Percentiles rank a stretch among this genome's conserved stretches.
phyloP scores from a whole-genome alignment of 2,888 invertebrate genomes.

The Aricia artaxerxes region DNA sequence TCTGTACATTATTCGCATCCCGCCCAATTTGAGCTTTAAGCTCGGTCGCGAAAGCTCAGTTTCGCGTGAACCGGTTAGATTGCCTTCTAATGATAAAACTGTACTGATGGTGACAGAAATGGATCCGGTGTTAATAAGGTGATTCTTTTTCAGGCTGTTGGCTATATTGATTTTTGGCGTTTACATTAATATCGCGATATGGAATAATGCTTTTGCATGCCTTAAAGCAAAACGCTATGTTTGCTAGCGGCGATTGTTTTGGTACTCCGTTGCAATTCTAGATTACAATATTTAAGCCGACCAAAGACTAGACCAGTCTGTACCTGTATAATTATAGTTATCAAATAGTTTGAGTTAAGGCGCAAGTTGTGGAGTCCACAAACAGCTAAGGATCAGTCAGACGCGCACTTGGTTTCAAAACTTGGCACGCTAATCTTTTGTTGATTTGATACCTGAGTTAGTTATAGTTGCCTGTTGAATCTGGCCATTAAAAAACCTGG shows the following conservation, averaged over 20 bases:
- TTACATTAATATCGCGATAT: neutral
- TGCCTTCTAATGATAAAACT: slow-evolving; percentile 29
- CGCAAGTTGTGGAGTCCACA: neutral
- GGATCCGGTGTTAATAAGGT: slow-evolving; percentile 25
- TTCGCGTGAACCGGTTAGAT: slow-evolving; percentile 29
- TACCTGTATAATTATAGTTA: neutral
- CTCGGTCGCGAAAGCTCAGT: slow-evolving; percentile 28
- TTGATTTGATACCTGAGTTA: neutral
- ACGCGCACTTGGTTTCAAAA: neutral
- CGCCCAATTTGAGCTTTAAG: slow-evolving; percentile 34
- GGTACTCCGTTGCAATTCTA: neutral
- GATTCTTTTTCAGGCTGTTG: neutral
- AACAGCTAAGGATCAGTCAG: neutral
- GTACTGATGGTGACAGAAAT: slow-evolving; percentile 28
- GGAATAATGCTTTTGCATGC: neutral
- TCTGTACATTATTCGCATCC: slow-evolving; percentile 34
- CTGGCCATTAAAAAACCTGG: neutral
- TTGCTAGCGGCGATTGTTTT: neutral
- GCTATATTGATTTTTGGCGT: neutral
- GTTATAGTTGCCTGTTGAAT: neutral
- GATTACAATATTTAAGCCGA: neutral
- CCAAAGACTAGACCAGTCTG: neutral
- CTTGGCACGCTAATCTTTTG: neutral
- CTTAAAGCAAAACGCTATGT: neutral
- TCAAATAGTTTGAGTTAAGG: neutral